Base-by-base conservation (phyloP, 2,797 vertebrate species). In the Triplophysa yarkandensis region DNA sequence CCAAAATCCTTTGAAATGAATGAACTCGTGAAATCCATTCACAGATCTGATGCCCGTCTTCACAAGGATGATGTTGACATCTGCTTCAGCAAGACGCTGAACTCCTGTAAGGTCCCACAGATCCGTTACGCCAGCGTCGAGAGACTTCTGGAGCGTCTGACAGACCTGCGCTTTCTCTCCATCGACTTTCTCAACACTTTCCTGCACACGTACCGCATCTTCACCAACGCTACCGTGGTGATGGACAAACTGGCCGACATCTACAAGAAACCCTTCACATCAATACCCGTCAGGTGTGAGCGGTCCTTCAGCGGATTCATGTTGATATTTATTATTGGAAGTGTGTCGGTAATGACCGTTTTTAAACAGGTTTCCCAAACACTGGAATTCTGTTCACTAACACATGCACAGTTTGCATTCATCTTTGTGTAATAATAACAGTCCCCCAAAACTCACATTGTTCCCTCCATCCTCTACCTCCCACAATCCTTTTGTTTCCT, bases 161-260 rank as follows among this genome's bases (percentile, higher is more conserved):
- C 94, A 0, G 94, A 95, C 84, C 89, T 95, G 83, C 89, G 94
- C 32, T 95, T 95, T 88, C 91, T 95, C 23, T 95, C 93, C 87
- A 95, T 95, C 3, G 94, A 95, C 86, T 95, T 95, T 74, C 93
- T 95, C 75, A 95, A 95, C 91, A 95, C 94, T 2, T 95, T 95
- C 84, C 88, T 95, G 83, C 94, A 95, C 34, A 95, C 94, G 0
- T 95, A 95, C 84, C 91, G 94, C 0, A 92, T 94, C 81, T 95
- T 95, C 85, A 95, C 94, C 88, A 90, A 88, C 0, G 92, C 94
- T 1, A 75, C 90, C 1, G 92, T 93, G 0, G 93, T 95, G 13
- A 90, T 95, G 4, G 93, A 94, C 85, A 95, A 95, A 78, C 93
- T 95, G 80, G 92, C 94, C 71, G 89, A 91, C 55, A 94, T 93